phyloP scores from a whole-genome alignment of 2,113 vertebrate genomes.

The Seriola dumerili region DNA sequence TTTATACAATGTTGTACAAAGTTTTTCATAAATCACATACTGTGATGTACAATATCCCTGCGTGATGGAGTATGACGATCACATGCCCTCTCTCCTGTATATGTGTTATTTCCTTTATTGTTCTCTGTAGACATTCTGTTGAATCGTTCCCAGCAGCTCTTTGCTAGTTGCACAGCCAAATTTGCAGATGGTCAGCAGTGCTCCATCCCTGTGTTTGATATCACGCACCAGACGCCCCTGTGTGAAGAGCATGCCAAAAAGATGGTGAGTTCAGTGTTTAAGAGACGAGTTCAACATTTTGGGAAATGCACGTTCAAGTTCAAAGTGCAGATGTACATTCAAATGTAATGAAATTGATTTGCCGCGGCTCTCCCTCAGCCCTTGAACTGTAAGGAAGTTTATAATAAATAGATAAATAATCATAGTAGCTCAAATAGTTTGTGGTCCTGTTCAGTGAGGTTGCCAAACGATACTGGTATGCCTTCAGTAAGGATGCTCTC shows the following conservation, averaged over 20 bases:
- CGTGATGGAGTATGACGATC: background rate
- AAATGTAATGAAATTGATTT: no score
- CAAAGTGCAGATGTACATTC: no score
- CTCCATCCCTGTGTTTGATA: slow-evolving; percentile 98
- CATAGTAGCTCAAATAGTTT: no score
- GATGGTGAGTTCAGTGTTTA: slow-evolving; percentile 88
- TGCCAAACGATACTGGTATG: no score
- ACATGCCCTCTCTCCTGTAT: background rate
- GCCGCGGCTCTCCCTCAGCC: no score
- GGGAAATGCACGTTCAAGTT: background rate
- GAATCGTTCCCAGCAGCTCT: slow-evolving; percentile 98
- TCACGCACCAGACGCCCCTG: slow-evolving; percentile 98
- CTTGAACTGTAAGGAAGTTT: no score
- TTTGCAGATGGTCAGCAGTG: slow-evolving; percentile 99
- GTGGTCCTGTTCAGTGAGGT: no score
- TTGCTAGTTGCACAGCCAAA: slow-evolving; percentile 98
- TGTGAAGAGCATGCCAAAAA: slow-evolving; percentile 99
- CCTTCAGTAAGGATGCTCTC: no score
- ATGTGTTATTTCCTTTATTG: slow-evolving; percentile 83
- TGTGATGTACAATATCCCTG: background rate
- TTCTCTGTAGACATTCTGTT: slow-evolving; percentile 92
- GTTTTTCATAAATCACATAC: background rate
- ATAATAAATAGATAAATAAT: no score
- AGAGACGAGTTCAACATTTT: background rate
- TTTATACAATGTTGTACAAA: background rate